Base-by-base conservation (phyloP, 1,140 invertebrate species). In the Ctenoplectra terminalis region DNA sequence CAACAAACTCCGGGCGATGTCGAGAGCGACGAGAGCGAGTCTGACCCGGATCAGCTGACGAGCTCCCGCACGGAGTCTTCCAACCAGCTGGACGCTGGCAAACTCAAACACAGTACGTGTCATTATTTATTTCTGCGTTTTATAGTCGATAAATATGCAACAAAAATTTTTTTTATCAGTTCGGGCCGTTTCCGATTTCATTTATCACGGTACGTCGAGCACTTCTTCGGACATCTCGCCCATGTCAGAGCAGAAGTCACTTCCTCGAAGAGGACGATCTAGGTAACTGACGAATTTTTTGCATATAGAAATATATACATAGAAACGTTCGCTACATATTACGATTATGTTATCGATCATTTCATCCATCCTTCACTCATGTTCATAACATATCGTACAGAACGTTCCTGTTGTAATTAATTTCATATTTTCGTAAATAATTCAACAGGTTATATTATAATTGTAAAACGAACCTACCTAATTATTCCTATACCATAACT, bases 181-280 rank as follows among this genome's bases (percentile, higher is more conserved):
- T 93, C 92, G 92, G 81, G 93, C 93, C 78, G 93, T 95, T 94
- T 92, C 94, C 95, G 96, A 95, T 94, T 96, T 96, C 91, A 95
- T 96, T 90, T 96, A 97, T 91, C 96, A 96, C 92, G 96, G 96
- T 91, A 95, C 96, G 91, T 96, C 96, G 87, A 96, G 96, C 93
- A 97, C 96, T 80, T 96, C 96, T 54, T 96, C 96, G 87, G 96
- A 97, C 93, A 95, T 96, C 90, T 96, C 96, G 86, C 96, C 96
- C 85, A 96, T 96, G 95, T 96, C 96, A 84, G 96, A 96, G 92
- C 96, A 96, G 93, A 96, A 96, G 92, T 96, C 96, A 82, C 93
- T 97, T 84, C 95, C 96, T 87, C 94, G 96, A 89, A 94, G 96
- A 91, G 95, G 95, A 91, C 94, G 95, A 90, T 95, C 95, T 91